Percentiles rank a stretch among this genome's conserved stretches.
These are phyloP conservation scores for Teleopsis dalmanni DNA, from an alignment of 1,140 invertebrate genomes.

Conservation along the genomic window DNA sequence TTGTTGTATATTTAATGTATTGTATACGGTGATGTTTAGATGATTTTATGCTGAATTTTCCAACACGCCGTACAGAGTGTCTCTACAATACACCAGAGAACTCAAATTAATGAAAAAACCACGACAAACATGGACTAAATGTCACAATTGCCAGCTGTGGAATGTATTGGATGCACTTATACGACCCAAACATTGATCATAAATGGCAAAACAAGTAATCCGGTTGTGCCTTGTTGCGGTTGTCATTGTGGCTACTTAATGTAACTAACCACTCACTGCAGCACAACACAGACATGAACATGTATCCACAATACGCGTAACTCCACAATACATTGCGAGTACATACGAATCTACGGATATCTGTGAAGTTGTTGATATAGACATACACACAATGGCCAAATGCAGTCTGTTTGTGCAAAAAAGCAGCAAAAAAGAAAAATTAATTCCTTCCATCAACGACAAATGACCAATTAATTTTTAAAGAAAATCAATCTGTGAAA, in stretches of 20 bases:
- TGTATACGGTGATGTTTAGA: too few relatives aligned
- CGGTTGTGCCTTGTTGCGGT: too few relatives aligned
- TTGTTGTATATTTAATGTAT: too few relatives aligned
- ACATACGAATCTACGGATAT: background rate
- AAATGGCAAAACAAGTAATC: too few relatives aligned
- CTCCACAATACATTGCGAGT: background rate
- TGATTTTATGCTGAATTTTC: too few relatives aligned
- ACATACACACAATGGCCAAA: too few relatives aligned
- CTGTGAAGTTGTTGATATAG: background rate
- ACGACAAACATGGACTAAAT: constrained; percentile 1
- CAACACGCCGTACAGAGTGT: too few relatives aligned
- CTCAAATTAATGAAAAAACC: constrained; percentile 7
- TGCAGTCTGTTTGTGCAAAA: background rate
- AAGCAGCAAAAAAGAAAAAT: background rate
- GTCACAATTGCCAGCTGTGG: constrained; percentile 10
- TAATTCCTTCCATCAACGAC: constrained; percentile 7
- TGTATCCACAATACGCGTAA: background rate
- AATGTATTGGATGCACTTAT: background rate
- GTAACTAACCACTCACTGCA: background rate
- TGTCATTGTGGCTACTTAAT: background rate
- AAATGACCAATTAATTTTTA: constrained; percentile 10
- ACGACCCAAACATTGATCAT: background rate
- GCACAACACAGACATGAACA: background rate
- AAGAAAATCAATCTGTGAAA: too few relatives aligned
- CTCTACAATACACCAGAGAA: constrained; percentile 7